Conservation (phyloP, 2,797 vertebrate genomes). For the Crenichthys baileyi region DNA sequence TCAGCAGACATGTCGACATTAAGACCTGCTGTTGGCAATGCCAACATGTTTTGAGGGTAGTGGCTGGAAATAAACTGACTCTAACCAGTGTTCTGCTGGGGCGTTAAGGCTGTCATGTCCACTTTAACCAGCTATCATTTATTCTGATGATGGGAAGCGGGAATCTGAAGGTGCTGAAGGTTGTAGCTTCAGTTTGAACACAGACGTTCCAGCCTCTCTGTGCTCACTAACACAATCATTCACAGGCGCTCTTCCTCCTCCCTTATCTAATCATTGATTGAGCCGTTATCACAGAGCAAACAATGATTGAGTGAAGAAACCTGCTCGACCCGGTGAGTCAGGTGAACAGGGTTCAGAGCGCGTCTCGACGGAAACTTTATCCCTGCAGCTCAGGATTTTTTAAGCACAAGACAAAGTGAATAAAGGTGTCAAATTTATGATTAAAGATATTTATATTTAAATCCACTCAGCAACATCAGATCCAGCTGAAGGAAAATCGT, state of each 20-base stretch:
- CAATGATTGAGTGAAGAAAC: not conserved
- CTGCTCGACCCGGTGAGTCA: not conserved
- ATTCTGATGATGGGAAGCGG: too few species aligned
- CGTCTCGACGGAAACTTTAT: not conserved
- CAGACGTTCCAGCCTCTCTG: not conserved
- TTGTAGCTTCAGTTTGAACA: too few species aligned
- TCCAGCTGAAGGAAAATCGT: too few species aligned
- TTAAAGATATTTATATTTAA: not conserved
- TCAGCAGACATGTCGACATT: not conserved
- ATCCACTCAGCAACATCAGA: not conserved
- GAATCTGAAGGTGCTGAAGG: too few species aligned
- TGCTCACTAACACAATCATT: not conserved
- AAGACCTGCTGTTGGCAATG: not conserved
- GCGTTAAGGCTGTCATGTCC: too few species aligned
- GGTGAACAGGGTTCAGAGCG: not conserved
- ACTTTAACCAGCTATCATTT: too few species aligned
- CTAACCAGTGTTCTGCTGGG: too few species aligned
- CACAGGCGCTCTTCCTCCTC: not conserved
- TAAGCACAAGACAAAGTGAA: not conserved
- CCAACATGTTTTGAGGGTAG: too few species aligned
- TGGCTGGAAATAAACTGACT: too few species aligned
- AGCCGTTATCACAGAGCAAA: not conserved
- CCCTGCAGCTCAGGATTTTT: not conserved
- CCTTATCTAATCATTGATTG: slow-evolving; percentile 3
- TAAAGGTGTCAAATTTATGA: too few species aligned